Conservation (phyloP, 2,888 invertebrate species). For the Acleris laterana region DNA sequence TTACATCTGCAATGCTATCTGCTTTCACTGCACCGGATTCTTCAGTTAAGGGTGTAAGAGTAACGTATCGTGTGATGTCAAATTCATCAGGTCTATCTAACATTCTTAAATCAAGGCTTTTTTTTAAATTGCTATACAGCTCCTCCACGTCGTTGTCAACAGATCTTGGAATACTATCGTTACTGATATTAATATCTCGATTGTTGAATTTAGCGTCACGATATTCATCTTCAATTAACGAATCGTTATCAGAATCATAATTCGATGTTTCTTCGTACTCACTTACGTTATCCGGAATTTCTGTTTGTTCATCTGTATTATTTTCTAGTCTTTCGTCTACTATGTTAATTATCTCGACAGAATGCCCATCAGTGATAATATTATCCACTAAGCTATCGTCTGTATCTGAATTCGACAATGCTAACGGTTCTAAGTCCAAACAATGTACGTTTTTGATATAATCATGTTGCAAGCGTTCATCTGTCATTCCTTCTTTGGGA, state of each 20-base stretch:
- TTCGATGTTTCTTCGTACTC: constrained; percentile 39
- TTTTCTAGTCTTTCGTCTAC: constrained; percentile 27
- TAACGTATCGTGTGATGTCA: constrained; percentile 49
- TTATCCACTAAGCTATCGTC: constrained; percentile 49
- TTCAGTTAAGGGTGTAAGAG: constrained; percentile 71
- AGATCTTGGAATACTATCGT: constrained; percentile 58
- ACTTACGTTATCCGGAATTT: constrained; percentile 6
- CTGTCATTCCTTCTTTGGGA: background rate
- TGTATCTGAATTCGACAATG: constrained; percentile 51
- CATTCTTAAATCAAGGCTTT: constrained; percentile 50
- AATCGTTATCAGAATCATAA: constrained; percentile 65
- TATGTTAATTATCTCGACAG: constrained; percentile 47
- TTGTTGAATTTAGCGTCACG: constrained; percentile 38
- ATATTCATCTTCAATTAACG: constrained; percentile 56
- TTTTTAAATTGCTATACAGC: constrained; percentile 61
- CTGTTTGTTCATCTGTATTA: constrained; percentile 2
- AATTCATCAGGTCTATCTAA: constrained; percentile 46
- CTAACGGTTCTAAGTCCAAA: constrained; percentile 60
- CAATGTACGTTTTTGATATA: constrained; percentile 39
- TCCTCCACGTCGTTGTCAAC: constrained; percentile 66
- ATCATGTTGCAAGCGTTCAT: constrained; percentile 6
- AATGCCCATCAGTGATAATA: constrained; percentile 45
- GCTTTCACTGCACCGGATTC: constrained; percentile 59
- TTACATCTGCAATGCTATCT: constrained; percentile 58
- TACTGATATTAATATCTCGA: constrained; percentile 47